Evolutionary conservation across 2,888 invertebrate genomes (phyloP).

Genomic region (Ceraclea dissimilis): DNA sequence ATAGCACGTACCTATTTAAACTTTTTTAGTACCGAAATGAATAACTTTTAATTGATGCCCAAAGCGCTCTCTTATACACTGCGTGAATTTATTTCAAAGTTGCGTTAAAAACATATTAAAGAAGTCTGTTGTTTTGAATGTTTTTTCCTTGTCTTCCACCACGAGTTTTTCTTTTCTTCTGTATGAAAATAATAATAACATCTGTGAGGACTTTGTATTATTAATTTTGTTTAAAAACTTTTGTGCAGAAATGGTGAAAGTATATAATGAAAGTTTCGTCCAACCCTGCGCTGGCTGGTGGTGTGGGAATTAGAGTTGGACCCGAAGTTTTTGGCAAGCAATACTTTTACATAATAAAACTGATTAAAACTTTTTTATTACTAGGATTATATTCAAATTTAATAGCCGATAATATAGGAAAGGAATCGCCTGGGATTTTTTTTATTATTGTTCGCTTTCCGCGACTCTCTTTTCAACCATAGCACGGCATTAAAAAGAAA

Average conservation of each 20-base stretch:
- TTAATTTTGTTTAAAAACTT: conserved; percentile 15
- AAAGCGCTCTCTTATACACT: conserved; percentile 9
- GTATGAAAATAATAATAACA: conserved; percentile 16
- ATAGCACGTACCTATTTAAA: conserved; percentile 1
- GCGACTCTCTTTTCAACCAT: not conserved
- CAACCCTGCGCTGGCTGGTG: not conserved
- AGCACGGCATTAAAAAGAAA: too few relatives aligned
- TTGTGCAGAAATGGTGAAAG: not conserved
- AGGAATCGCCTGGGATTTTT: not conserved
- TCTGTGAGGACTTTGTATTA: conserved; percentile 15
- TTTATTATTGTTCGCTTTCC: conserved; percentile 1
- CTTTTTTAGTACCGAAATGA: conserved; percentile 21
- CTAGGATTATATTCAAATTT: conserved; percentile 12
- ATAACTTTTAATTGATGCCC: conserved; percentile 24
- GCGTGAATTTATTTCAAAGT: conserved; percentile 21
- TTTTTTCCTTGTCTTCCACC: conserved; percentile 2
- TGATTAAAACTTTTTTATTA: conserved; percentile 15
- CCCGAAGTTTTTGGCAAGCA: not conserved
- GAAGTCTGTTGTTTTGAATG: conserved; percentile 19
- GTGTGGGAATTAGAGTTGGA: not conserved
- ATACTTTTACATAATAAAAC: conserved; percentile 6
- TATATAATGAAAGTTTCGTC: conserved; percentile 3
- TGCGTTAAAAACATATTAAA: conserved; percentile 24
- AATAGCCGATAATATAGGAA: not conserved
- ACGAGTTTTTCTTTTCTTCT: too few relatives aligned